Evolutionary conservation across 1,140 invertebrate genomes (phyloP), one percentile per base, ranked within the genome.

Genomic region (Tyrophagus putrescentiae): DNA sequence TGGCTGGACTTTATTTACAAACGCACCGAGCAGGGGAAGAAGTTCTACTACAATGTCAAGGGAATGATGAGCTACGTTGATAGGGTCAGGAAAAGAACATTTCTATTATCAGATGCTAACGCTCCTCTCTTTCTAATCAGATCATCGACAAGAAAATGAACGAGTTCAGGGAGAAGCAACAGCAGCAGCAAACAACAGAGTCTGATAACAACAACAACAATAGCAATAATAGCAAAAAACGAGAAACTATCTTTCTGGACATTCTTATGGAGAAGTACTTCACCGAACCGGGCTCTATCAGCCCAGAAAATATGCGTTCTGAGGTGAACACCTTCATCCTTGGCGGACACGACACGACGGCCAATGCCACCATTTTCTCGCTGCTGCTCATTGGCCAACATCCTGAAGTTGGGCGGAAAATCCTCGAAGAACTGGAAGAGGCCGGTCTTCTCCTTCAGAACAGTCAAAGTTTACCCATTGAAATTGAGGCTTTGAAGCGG

Each of bases 281-380:
- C 23, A 67, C 65, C 39, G 63, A 64, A 18, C 16, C 64, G 44
- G 72, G 77, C 60, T 80, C 76, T 7, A 70, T 71, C 7, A 69
- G 72, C 4, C 70, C 84, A 16, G 74, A 77, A 45, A 79, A 84
- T 66, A 84, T 87, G 34, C 73, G 82, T 52, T 83, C 86, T 69
- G 85, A 87, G 74, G 84, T 86, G 25, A 83, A 86, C 66, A 87
- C 84, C 3, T 87, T 88, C 66, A 86, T 79, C 76, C 78, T 78
- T 71, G 58, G 65, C 28, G 60, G 77, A 36, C 78, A 79, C 56
- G 78, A 79, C 42, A 78, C 78, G 0, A 74, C 76, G 0, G 72
- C 76, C 0, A 76, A 71, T 16, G 76, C 69, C 16, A 68, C 78
- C 18, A 71, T 72, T 0, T 80, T 76, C 75, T 67, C 71, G 1